A percentile compares a stretch with the other conserved stretches of the same genome.
Evolutionary conservation across 2,113 vertebrate species (phyloP).

Genomic region (Salvelinus namaycush): DNA sequence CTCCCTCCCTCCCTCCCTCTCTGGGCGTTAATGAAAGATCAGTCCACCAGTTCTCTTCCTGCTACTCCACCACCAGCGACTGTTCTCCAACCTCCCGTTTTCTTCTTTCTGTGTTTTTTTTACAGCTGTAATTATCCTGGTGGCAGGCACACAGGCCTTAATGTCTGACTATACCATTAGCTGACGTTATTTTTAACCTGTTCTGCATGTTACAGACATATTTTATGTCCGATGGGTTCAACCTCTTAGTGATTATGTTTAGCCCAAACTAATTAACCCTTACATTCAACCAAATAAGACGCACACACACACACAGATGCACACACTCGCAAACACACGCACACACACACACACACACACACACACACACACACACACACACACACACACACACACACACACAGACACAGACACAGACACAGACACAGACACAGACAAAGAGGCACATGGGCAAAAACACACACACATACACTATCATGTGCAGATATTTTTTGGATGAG

Average conservation of each 20-base stretch:
- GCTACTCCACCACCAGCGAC: not conserved
- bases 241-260: constrained; percentile 7
- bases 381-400: no score
- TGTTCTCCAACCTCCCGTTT: constrained; percentile 5
- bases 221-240: not conserved
- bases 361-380: no score
- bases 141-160: constrained; percentile 41
- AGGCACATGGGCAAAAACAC: no score
- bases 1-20: not conserved
- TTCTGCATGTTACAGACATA: constrained; percentile 10
- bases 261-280: constrained; percentile 10
- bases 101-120: constrained; percentile 44
- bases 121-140: constrained; percentile 57
- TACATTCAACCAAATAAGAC: no score
- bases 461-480: no score
- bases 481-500: no score
- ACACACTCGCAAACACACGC: no score
- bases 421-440: no score
- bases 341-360: no score
- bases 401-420: no score
- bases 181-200: constrained; percentile 62
- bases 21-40: constrained; percentile 7
- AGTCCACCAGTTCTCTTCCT: constrained; percentile 26
- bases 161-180: constrained; percentile 57
- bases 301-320: no score